Conservation (phyloP, 2,113 vertebrate species). For the Sinocyclocheilus maitianheensis region DNA sequence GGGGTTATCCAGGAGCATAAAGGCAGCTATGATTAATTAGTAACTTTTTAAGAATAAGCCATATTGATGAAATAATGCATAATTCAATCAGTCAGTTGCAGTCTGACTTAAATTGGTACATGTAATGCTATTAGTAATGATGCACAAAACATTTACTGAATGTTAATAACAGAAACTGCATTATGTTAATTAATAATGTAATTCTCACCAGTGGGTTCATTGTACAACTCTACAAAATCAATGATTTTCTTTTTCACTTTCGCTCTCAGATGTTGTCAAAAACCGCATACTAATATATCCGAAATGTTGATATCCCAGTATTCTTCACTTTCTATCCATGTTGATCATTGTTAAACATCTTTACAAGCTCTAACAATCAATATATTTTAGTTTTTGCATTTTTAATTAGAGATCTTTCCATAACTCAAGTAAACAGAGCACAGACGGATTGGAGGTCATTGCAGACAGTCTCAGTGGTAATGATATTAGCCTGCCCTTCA, state of each 20-base stretch:
- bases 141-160: conserved; percentile 16
- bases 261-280: too few species aligned
- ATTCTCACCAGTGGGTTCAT: not conserved
- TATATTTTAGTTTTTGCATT: conserved; percentile 57
- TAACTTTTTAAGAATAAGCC: conserved; percentile 70
- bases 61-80: conserved; percentile 28
- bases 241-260: too few species aligned
- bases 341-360: conserved; percentile 28
- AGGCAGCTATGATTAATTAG: conserved; percentile 85
- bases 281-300: not conserved
- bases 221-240: not conserved
- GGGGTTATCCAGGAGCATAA: conserved; percentile 77
- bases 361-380: conserved; percentile 25
- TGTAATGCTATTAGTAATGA: conserved; percentile 38
- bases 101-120: not conserved
- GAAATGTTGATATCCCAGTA: not conserved
- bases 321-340: not conserved
- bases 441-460: conserved; percentile 68
- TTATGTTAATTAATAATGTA: conserved; percentile 20
- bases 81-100: conserved; percentile 26
- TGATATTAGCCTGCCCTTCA: conserved; percentile 73
- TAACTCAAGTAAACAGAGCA: conserved; percentile 71
- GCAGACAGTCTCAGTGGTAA: conserved; percentile 65
- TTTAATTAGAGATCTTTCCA: conserved; percentile 65
- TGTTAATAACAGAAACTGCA: not conserved